phyloP scores from a whole-genome alignment of 2,888 invertebrate species.

The Diloba caeruleocephala region DNA sequence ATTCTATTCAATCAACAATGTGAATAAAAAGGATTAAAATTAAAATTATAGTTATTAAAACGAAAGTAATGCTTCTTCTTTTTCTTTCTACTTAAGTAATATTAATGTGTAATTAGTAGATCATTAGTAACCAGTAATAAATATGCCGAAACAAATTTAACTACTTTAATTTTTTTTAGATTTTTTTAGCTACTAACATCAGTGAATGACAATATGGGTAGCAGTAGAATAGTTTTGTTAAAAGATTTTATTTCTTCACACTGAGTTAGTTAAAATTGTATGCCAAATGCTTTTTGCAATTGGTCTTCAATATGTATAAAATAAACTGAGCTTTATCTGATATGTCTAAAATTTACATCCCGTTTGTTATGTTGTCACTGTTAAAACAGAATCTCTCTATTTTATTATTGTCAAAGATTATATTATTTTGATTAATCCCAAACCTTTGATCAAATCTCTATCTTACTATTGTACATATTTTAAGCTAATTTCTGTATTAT shows the following conservation, averaged over 20 bases:
- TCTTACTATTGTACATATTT: conserved; percentile 13
- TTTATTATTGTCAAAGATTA: neutral
- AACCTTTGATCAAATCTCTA: neutral
- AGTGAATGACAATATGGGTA: too few relatives aligned
- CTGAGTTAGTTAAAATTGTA: conserved; percentile 21
- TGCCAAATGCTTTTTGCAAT: conserved; percentile 22
- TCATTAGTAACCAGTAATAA: too few relatives aligned
- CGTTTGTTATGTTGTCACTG: too few relatives aligned
- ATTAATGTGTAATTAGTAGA: too few relatives aligned
- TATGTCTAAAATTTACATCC: too few relatives aligned
- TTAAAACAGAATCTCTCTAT: too few relatives aligned
- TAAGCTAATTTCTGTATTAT: conserved; percentile 1
- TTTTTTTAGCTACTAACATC: too few relatives aligned
- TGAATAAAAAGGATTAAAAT: conserved; percentile 28
- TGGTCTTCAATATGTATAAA: conserved; percentile 2
- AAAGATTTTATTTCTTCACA: conserved; percentile 32
- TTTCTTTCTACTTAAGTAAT: too few relatives aligned
- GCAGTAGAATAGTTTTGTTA: conserved; percentile 24
- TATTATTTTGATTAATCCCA: too few relatives aligned
- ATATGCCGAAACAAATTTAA: too few relatives aligned
- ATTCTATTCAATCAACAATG: conserved; percentile 57
- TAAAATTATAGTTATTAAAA: conserved; percentile 24
- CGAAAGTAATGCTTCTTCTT: too few relatives aligned
- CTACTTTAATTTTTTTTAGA: too few relatives aligned
- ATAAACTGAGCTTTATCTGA: conserved; percentile 5